Evolutionary conservation across 2,888 invertebrate genomes (phyloP).

Genomic region (Thumatha senex): DNA sequence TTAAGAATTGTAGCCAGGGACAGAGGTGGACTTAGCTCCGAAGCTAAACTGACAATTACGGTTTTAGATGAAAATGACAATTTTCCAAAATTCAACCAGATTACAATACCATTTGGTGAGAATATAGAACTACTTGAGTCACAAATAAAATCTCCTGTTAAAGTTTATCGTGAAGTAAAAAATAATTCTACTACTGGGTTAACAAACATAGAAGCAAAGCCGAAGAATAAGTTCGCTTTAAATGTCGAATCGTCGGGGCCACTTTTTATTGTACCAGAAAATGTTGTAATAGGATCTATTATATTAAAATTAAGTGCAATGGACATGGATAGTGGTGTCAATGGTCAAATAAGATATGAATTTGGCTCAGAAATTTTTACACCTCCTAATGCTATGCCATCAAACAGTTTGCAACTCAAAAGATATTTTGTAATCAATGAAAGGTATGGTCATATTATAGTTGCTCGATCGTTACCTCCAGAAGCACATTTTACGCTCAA

Average conservation of each 20-base stretch:
- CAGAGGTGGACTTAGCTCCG: constrained; percentile 88
- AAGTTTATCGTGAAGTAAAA: constrained; percentile 71
- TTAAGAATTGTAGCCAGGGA: constrained; percentile 90
- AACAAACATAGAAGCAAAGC: constrained; percentile 59
- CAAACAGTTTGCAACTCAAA: constrained; percentile 78
- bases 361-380: constrained; percentile 87
- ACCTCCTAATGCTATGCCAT: constrained; percentile 71
- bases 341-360: constrained; percentile 88
- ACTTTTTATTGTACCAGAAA: constrained; percentile 88
- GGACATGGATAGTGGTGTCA: constrained; percentile 88
- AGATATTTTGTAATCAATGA: constrained; percentile 90
- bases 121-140: constrained; percentile 86
- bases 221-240: constrained; percentile 67
- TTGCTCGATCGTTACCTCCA: constrained; percentile 88
- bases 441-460: constrained; percentile 88
- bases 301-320: constrained; percentile 87
- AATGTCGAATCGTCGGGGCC: constrained; percentile 75
- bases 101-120: constrained; percentile 87
- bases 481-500: constrained; percentile 90
- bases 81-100: constrained; percentile 87
- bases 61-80: constrained; percentile 94
- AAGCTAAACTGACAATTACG: constrained; percentile 87
- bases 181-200: constrained; percentile 54
- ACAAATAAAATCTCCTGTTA: constrained; percentile 78
- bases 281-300: constrained; percentile 86